phyloP scores from a whole-genome alignment of 2,888 invertebrate species.

The Coelopa pilipes region DNA sequence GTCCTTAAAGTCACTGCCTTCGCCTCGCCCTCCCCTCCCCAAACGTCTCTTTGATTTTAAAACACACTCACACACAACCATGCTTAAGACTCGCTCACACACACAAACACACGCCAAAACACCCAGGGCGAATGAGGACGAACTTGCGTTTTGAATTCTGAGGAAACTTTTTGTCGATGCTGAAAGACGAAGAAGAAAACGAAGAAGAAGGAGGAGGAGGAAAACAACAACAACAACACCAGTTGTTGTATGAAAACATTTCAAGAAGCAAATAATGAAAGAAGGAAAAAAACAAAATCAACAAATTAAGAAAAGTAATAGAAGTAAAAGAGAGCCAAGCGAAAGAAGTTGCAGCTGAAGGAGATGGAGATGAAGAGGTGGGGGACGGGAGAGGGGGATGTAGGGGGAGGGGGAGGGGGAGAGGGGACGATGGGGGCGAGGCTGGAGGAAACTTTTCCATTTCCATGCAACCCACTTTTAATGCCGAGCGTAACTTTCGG shows the following conservation, averaged over 20 bases:
- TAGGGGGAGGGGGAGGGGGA: too few relatives aligned
- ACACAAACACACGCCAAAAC: constrained; percentile 24
- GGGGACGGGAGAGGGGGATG: too few relatives aligned
- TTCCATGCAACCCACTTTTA: constrained; percentile 24
- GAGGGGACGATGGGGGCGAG: not conserved
- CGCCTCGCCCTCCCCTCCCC: too few relatives aligned
- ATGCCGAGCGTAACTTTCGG: constrained; percentile 22
- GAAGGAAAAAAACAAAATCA: constrained; percentile 1
- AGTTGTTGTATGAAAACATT: not conserved
- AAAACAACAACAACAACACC: not conserved
- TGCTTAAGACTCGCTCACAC: constrained; percentile 21
- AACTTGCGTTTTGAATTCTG: constrained; percentile 20
- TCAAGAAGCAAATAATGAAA: constrained; percentile 5
- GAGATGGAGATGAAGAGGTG: too few relatives aligned
- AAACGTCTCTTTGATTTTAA: not conserved
- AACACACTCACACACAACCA: constrained; percentile 34
- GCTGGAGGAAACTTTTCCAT: constrained; percentile 21
- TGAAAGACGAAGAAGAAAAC: constrained; percentile 20
- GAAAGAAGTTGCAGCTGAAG: not conserved
- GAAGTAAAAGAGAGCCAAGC: not conserved
- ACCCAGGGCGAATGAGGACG: constrained; percentile 3
- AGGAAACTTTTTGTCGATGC: constrained; percentile 22
- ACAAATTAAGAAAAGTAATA: not conserved
- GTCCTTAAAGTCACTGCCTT: constrained; percentile 4
- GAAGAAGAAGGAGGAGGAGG: too few relatives aligned